phyloP scores from a whole-genome alignment of 2,888 invertebrate genomes.

The Apocheima hispidaria region DNA sequence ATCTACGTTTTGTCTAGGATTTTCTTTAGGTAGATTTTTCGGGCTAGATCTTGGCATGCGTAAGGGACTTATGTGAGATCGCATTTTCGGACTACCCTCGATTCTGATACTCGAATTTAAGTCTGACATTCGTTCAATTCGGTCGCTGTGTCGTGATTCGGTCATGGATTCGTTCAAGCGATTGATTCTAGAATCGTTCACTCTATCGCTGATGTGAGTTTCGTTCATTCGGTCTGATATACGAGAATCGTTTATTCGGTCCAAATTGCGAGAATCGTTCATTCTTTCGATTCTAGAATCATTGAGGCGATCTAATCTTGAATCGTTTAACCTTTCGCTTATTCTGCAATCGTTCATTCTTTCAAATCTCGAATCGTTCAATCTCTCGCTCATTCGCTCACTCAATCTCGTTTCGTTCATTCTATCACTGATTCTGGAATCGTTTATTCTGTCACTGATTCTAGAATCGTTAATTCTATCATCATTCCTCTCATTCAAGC shows the following conservation, averaged over 20 bases:
- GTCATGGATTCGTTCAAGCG: slow-evolving; percentile 41
- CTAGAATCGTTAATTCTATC: slow-evolving; percentile 50
- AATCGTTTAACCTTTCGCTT: slow-evolving; percentile 62
- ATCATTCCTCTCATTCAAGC: slow-evolving; percentile 42
- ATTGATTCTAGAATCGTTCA: slow-evolving; percentile 47
- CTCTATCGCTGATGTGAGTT: slow-evolving; percentile 41
- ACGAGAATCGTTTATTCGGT: slow-evolving; percentile 53
- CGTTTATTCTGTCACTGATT: slow-evolving; percentile 53
- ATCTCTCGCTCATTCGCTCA: slow-evolving; percentile 52
- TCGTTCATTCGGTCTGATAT: slow-evolving; percentile 46
- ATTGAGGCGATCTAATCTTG: slow-evolving; percentile 46
- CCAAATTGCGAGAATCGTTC: slow-evolving; percentile 51
- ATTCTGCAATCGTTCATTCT: slow-evolving; percentile 53
- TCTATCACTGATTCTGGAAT: slow-evolving; percentile 62
- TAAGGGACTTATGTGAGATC: slow-evolving; percentile 69
- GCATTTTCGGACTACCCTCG: slow-evolving; percentile 74
- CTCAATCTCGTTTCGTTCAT: slow-evolving; percentile 64
- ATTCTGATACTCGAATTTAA: slow-evolving; percentile 72
- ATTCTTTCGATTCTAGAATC: slow-evolving; percentile 46
- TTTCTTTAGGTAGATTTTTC: slow-evolving; percentile 38
- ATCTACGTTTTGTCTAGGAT: slow-evolving; percentile 34
- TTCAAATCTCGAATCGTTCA: slow-evolving; percentile 54
- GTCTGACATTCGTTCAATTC: slow-evolving; percentile 66
- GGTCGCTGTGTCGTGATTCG: slow-evolving; percentile 43
- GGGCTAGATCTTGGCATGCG: slow-evolving; percentile 67